phyloP scores from a whole-genome alignment of 2,113 vertebrate genomes.

The Corvus moneduloides region DNA sequence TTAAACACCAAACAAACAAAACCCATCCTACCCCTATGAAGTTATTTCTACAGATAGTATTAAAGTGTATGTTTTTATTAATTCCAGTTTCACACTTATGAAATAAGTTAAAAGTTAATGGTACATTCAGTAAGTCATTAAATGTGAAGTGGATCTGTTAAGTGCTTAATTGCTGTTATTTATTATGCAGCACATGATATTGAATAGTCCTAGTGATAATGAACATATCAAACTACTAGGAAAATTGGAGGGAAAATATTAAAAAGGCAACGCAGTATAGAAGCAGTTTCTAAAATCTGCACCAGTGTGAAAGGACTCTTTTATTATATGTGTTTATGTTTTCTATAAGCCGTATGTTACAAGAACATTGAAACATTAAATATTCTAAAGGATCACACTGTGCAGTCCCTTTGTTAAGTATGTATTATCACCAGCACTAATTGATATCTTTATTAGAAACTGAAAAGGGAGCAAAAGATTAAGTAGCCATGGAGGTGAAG shows the following conservation, averaged over 20 bases:
- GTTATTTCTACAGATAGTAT: neutral
- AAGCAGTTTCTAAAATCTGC: neutral
- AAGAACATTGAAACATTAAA: neutral
- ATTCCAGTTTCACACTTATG: neutral
- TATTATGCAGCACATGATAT: neutral
- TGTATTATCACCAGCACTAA: conserved; percentile 58
- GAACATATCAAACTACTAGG: neutral
- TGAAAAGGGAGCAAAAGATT: conserved; percentile 59
- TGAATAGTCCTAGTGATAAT: conserved; percentile 58
- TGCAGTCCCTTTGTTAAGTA: neutral
- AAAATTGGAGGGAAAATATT: neutral
- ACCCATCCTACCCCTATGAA: neutral
- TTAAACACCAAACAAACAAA: conserved; percentile 1
- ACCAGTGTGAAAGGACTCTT: neutral
- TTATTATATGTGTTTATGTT: neutral
- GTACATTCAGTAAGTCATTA: neutral
- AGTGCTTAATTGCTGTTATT: conserved; percentile 21
- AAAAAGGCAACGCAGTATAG: neutral
- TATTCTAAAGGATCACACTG: neutral
- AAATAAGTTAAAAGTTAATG: neutral
- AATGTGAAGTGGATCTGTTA: neutral
- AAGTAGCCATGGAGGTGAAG: conserved; percentile 74
- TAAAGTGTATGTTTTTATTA: neutral
- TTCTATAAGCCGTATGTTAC: neutral
- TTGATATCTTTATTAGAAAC: conserved; percentile 57